Evolutionary conservation across 2,888 invertebrate species (phyloP).

Genomic region (Pyrgus malvae): DNA sequence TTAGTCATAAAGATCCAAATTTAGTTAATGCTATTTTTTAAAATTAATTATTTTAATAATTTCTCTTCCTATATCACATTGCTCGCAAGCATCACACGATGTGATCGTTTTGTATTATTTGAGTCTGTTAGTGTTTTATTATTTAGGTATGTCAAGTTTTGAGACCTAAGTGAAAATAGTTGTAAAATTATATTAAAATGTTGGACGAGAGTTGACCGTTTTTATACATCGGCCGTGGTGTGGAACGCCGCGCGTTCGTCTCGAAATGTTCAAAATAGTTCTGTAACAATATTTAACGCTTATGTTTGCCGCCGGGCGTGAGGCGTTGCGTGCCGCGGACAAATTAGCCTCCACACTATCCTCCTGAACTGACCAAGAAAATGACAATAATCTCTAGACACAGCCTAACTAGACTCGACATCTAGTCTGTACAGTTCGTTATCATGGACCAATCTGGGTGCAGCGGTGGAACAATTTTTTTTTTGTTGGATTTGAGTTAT

Average conservation of each 20-base stretch:
- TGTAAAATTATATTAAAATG: conserved; percentile 49
- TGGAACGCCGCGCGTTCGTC: conserved; percentile 35
- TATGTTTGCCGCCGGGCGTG: conserved; percentile 8
- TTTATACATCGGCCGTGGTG: conserved; percentile 39
- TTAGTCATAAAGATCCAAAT: conserved; percentile 82
- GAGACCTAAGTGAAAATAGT: conserved; percentile 48
- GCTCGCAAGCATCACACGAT: conserved; percentile 69
- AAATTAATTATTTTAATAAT: conserved; percentile 60
- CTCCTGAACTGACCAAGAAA: conserved; percentile 73
- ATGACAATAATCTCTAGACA: conserved; percentile 79
- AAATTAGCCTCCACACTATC: conserved; percentile 46
- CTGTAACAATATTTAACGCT: conserved; percentile 10
- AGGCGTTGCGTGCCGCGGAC: conserved; percentile 14
- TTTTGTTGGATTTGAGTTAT: neutral
- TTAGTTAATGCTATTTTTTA: conserved; percentile 76
- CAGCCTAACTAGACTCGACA: conserved; percentile 64
- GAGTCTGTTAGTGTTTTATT: conserved; percentile 54
- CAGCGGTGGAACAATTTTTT: conserved; percentile 33
- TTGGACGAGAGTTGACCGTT: conserved; percentile 50
- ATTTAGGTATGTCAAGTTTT: conserved; percentile 48
- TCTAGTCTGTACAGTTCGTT: conserved; percentile 40
- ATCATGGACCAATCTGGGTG: conserved; percentile 28
- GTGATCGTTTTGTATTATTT: conserved; percentile 66
- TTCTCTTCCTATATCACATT: conserved; percentile 62
- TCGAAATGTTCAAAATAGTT: conserved; percentile 34